Percentiles rank a stretch among this genome's conserved stretches.
Evolutionary conservation across 2,888 invertebrate species (phyloP).

Genomic region (Apamea sordens): DNA sequence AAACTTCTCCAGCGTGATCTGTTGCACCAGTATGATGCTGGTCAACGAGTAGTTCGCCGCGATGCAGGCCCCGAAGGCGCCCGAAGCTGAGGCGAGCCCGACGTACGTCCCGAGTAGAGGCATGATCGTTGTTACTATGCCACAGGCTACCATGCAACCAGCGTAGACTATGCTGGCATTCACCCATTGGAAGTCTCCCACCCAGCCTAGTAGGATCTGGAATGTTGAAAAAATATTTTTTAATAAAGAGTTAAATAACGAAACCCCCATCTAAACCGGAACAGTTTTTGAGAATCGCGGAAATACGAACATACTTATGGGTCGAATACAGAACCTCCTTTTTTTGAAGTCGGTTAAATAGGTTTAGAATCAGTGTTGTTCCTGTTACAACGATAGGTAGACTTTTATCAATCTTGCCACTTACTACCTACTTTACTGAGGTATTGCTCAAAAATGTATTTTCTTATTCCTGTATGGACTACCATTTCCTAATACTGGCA

Average conservation of each 20-base stretch:
- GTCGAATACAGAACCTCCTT: too few species aligned
- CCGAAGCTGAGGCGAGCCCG: constrained; percentile 91
- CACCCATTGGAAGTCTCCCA: constrained; percentile 95
- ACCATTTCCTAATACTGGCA: too few species aligned
- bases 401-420: not conserved
- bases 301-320: too few species aligned
- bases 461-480: too few species aligned
- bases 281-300: too few species aligned
- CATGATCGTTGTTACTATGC: constrained; percentile 92
- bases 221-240: constrained; percentile 54
- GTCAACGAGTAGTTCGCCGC: constrained; percentile 98
- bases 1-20: constrained; percentile 97
- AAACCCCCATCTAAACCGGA: too few species aligned
- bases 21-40: constrained; percentile 96
- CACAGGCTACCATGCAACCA: constrained; percentile 93
- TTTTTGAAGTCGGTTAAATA: too few species aligned
- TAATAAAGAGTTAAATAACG: not conserved
- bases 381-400: not conserved
- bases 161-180: constrained; percentile 95
- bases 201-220: constrained; percentile 95
- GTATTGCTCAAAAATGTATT: not conserved
- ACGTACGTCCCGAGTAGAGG: constrained; percentile 91
- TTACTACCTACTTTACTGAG: not conserved
- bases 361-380: not conserved
- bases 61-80: constrained; percentile 96